phyloP scores from a whole-genome alignment of 2,888 invertebrate species.

The Baccha elongata region DNA sequence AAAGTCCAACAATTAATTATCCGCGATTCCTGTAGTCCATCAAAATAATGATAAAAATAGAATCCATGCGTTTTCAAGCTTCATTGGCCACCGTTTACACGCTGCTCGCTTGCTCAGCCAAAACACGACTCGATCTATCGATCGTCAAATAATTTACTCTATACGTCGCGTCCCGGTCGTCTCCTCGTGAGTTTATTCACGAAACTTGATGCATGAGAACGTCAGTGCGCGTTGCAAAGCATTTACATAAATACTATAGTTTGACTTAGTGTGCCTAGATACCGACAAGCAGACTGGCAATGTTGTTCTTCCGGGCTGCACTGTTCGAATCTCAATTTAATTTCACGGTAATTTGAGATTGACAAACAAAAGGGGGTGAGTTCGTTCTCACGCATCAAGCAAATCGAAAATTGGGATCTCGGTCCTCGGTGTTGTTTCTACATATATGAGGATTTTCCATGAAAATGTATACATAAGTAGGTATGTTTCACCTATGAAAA shows the following conservation, averaged over 20 bases:
- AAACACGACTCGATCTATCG: conserved; percentile 39
- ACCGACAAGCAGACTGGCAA: neutral
- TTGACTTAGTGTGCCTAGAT: conserved; percentile 54
- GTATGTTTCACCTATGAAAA: conserved; percentile 60
- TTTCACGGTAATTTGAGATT: conserved; percentile 73
- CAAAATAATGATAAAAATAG: conserved; percentile 60
- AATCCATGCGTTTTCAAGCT: conserved; percentile 68
- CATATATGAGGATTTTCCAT: neutral
- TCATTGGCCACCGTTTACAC: conserved; percentile 50
- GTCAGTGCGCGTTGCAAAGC: neutral
- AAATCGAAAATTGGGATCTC: conserved; percentile 46
- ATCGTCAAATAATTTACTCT: conserved; percentile 31
- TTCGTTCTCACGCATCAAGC: conserved; percentile 64
- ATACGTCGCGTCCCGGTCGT: neutral
- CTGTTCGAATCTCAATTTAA: conserved; percentile 67
- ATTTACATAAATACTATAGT: conserved; percentile 58
- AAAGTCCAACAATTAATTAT: conserved; percentile 70
- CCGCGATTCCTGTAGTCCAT: conserved; percentile 72
- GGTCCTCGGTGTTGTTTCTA: no score
- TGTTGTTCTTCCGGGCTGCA: conserved; percentile 56
- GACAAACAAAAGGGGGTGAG: conserved; percentile 70
- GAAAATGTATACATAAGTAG: neutral
- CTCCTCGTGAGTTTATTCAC: conserved; percentile 1
- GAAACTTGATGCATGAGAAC: conserved; percentile 51
- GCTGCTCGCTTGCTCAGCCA: conserved; percentile 53